Evolutionary conservation across 2,888 invertebrate species (phyloP), one percentile per base, ranked within the genome.

Genomic region (Exocentrus adspersus): DNA sequence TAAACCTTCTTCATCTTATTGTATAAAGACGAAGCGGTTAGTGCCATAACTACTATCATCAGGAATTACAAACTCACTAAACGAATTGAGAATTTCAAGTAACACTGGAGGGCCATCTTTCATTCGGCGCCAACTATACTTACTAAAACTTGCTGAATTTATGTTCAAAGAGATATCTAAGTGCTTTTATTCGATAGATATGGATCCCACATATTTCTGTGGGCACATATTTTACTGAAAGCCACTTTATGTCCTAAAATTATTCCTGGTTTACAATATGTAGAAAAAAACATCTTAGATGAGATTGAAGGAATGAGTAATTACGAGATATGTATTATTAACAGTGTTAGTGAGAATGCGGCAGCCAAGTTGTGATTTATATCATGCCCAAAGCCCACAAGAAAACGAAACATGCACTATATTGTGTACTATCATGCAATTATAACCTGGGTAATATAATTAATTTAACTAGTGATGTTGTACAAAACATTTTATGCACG

Each of bases 141-240:
- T 48, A 57, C 62, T 57, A 62, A n/a, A 62, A 62, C 62, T 62
- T 62, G 50, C 62, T 20, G 21, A 62, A 62, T 62, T 57, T 62
- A 62, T 62, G 62, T 61, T 61, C 61, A 61, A 48, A 56, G 62
- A 53, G 56, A 62, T 56, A 48, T 56, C 50, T 56, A 62, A 62
- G 62, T 62, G 62, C 62, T 62, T 48, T 48, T 50, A 30, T 62
- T 57, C 54, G 56, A 62, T 57, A 62, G 56, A 62, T 53, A 53
- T 54, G 46, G 62, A 62, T 57, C 42, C 51, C 62, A 54, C 53
- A 46, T 53, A 54, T 61, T 50, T 48, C 53, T 32, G 46, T 46
- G 46, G 32, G 17, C 46, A 61, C 37, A 52, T 53, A 54, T 61
- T 61, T 61, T 45, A 53, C 19, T 24, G 9, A 16, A 46, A 61